Conservation (phyloP, 2,888 invertebrate species). For the Lasioglossum pauxillum region DNA sequence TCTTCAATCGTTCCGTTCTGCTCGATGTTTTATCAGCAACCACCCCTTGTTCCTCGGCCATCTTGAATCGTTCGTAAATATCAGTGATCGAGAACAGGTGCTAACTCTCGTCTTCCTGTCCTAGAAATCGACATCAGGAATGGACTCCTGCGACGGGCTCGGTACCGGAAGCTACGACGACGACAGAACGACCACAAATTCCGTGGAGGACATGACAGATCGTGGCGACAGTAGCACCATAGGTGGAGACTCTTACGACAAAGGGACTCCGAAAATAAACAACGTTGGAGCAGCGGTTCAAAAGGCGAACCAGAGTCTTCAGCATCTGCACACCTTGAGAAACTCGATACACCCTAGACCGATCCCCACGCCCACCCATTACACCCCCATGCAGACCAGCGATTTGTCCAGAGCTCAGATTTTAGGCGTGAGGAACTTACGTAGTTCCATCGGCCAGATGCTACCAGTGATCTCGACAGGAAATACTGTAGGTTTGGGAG, state of each 20-base stretch:
- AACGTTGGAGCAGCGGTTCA: slow-evolving; percentile 57
- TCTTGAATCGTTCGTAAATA: not conserved
- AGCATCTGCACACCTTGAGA: slow-evolving; percentile 77
- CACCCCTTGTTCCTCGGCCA: not conserved
- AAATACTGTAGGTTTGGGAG: slow-evolving; percentile 14
- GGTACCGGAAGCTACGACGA: slow-evolving; percentile 61
- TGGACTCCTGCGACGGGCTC: slow-evolving; percentile 67
- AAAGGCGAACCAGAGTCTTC: slow-evolving; percentile 77
- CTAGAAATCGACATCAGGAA: slow-evolving; percentile 70
- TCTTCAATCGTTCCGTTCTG: not conserved
- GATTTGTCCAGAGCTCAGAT: slow-evolving; percentile 76
- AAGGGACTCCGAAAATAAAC: slow-evolving; percentile 45
- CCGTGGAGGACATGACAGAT: slow-evolving; percentile 51
- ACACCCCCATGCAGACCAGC: slow-evolving; percentile 57
- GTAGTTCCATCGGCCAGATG: slow-evolving; percentile 69
- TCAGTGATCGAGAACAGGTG: not conserved
- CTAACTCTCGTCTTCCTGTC: not conserved
- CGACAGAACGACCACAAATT: slow-evolving; percentile 49
- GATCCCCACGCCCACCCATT: slow-evolving; percentile 55
- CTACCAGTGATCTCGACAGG: slow-evolving; percentile 37
- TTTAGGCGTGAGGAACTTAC: slow-evolving; percentile 79
- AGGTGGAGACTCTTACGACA: slow-evolving; percentile 36
- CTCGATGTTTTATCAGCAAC: not conserved
- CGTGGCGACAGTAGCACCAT: slow-evolving; percentile 28
- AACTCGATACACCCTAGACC: slow-evolving; percentile 70